Evolutionary conservation across 2,888 invertebrate genomes (phyloP).

Genomic region (Exephanes ischioxanthus): DNA sequence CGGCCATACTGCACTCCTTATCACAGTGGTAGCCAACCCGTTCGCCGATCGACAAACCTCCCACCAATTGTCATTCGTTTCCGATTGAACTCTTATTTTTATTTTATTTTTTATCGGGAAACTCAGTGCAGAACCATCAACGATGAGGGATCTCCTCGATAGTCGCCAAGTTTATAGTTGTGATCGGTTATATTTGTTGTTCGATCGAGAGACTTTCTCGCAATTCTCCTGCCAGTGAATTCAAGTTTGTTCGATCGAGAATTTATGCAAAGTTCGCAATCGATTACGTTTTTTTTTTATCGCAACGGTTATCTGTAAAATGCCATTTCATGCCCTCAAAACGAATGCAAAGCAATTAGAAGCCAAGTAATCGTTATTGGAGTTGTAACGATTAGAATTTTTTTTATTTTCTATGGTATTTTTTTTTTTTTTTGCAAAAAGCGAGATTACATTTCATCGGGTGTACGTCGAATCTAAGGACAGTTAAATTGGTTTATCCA

Average conservation of each 20-base stretch:
- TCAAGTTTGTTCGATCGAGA: slow-evolving; percentile 1
- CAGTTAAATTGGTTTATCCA: slow-evolving; percentile 32
- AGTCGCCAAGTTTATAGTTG: neutral
- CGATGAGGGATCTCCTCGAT: neutral
- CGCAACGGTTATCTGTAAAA: neutral
- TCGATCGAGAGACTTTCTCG: too few relatives aligned
- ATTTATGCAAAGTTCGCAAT: neutral
- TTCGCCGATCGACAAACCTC: slow-evolving; percentile 13
- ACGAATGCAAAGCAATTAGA: too few relatives aligned
- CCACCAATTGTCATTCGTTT: neutral
- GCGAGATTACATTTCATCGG: neutral
- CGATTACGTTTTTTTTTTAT: neutral
- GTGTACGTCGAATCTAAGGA: slow-evolving; percentile 15
- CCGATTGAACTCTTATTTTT: neutral
- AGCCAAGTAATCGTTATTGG: too few relatives aligned
- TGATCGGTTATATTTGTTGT: too few relatives aligned
- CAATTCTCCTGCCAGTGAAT: too few relatives aligned
- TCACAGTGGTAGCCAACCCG: slow-evolving; percentile 77
- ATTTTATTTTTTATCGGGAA: neutral
- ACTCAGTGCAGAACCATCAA: neutral
- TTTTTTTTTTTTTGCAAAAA: neutral
- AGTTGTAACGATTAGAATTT: neutral
- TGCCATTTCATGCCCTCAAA: too few relatives aligned
- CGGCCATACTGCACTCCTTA: slow-evolving; percentile 74
- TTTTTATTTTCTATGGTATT: neutral